phyloP scores from a whole-genome alignment of 2,888 invertebrate species.

The Leptodirus hochenwartii region DNA sequence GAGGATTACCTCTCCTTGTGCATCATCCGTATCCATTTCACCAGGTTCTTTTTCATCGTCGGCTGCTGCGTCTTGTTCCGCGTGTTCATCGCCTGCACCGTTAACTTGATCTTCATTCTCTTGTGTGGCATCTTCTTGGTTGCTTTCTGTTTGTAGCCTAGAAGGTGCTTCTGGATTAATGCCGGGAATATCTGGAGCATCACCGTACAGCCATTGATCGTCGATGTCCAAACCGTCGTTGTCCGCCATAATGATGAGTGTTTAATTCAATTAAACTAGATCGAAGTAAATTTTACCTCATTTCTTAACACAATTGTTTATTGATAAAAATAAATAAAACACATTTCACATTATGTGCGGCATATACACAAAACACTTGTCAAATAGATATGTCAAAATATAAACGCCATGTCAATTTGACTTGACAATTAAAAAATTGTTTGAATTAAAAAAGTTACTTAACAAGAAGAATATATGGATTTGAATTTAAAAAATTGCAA shows the following conservation, averaged over 20 bases:
- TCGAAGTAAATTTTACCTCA: constrained; percentile 13
- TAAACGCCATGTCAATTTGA: too few relatives aligned
- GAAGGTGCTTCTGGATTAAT: constrained; percentile 3
- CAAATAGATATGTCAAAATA: too few relatives aligned
- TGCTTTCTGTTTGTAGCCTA: constrained; percentile 1
- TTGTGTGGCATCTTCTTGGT: constrained; percentile 7
- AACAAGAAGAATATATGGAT: too few relatives aligned
- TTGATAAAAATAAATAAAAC: too few relatives aligned
- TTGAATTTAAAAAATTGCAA: too few relatives aligned
- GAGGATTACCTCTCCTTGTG: too few relatives aligned
- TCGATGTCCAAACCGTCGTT: constrained; percentile 57
- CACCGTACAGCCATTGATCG: constrained; percentile 79
- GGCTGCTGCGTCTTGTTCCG: too few relatives aligned
- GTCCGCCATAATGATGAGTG: too few relatives aligned
- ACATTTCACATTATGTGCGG: constrained; percentile 7
- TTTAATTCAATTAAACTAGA: constrained; percentile 15
- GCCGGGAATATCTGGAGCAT: constrained; percentile 37
- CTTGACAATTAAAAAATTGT: too few relatives aligned
- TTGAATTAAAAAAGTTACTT: too few relatives aligned
- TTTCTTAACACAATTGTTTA: too few relatives aligned
- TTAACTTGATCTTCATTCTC: constrained; percentile 25
- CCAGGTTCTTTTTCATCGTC: constrained; percentile 21
- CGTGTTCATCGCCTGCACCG: constrained; percentile 5
- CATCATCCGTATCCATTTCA: constrained; percentile 19
- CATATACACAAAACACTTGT: too few relatives aligned